A percentile compares a stretch with the other conserved stretches of the same genome.
Evolutionary conservation across 2,113 vertebrate species (phyloP).

Genomic region (Hyla sarda): DNA sequence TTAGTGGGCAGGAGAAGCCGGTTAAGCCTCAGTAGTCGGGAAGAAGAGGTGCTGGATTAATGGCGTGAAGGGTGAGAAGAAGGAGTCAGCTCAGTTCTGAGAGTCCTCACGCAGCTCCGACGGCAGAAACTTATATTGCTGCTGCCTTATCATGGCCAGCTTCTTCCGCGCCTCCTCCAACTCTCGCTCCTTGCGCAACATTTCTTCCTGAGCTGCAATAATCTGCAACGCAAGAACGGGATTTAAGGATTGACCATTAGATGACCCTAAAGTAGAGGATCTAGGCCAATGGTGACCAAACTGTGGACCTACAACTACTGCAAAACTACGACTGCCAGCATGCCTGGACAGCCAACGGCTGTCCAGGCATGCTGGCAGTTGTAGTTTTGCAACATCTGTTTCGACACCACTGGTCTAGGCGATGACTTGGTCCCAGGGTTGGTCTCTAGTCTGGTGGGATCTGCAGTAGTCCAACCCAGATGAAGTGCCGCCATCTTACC

Average conservation of each 20-base stretch:
- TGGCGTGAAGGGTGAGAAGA: background rate
- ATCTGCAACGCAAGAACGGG: constrained; percentile 76
- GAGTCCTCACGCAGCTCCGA: constrained; percentile 90
- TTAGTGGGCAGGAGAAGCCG: constrained; percentile 42
- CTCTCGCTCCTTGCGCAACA: constrained; percentile 95
- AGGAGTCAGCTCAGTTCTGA: constrained; percentile 69
- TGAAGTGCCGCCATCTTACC: constrained; percentile 73
- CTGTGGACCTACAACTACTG: too few relatives aligned
- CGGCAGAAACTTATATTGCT: constrained; percentile 98
- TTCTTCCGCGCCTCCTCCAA: constrained; percentile 93
- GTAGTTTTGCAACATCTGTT: too few relatives aligned
- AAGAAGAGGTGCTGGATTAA: background rate
- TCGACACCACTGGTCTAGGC: too few relatives aligned
- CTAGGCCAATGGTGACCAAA: too few relatives aligned
- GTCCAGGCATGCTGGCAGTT: too few relatives aligned
- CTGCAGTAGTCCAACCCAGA: too few relatives aligned
- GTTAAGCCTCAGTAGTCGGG: constrained; percentile 16
- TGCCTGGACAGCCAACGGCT: too few relatives aligned
- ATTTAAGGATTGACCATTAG: background rate
- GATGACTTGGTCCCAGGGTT: too few relatives aligned
- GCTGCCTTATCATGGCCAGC: constrained; percentile 94
- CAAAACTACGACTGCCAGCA: too few relatives aligned
- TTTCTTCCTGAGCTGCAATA: constrained; percentile 97
- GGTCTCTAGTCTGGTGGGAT: too few relatives aligned
- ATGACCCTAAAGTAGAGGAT: too few relatives aligned